A percentile compares a stretch with the other conserved stretches of the same genome.
These are phyloP conservation scores for Nomada hirtipes DNA, from an alignment of 2,888 invertebrate species.

Conservation along the genomic window DNA sequence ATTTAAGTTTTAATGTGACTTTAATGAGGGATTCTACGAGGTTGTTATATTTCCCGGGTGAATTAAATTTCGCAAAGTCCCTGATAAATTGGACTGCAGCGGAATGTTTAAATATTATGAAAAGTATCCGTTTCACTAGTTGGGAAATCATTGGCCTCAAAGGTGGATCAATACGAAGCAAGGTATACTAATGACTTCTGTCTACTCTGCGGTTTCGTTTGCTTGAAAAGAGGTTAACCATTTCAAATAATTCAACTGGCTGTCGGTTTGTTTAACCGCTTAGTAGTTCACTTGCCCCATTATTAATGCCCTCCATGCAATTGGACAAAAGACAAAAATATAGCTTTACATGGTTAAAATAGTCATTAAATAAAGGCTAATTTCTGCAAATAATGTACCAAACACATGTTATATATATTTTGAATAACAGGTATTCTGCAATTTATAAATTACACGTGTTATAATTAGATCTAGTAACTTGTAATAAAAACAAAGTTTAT, in stretches of 20 bases:
- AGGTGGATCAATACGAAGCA: slow-evolving; percentile 47
- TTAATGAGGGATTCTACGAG: no score
- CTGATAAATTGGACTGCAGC: no score
- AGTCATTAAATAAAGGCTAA: not conserved
- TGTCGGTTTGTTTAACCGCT: slow-evolving; percentile 27
- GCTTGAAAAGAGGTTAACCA: slow-evolving; percentile 54
- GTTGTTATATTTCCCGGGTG: no score
- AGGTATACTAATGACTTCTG: slow-evolving; percentile 55
- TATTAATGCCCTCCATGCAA: slow-evolving; percentile 13
- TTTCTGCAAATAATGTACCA: no score
- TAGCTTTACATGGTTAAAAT: slow-evolving; percentile 2
- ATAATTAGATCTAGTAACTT: no score
- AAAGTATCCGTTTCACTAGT: not conserved
- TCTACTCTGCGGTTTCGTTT: slow-evolving; percentile 56
- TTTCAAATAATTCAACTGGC: slow-evolving; percentile 48
- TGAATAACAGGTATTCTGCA: no score
- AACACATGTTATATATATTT: no score
- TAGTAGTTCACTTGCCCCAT: slow-evolving; percentile 8
- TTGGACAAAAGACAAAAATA: not conserved
- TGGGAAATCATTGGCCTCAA: slow-evolving; percentile 37
- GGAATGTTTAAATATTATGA: no score
- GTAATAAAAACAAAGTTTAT: no score
- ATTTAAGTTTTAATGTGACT: not conserved
- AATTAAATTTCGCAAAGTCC: no score
- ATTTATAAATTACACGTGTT: no score